Conservation (phyloP, 2,888 invertebrate genomes). For the Dendrolimus houi region DNA sequence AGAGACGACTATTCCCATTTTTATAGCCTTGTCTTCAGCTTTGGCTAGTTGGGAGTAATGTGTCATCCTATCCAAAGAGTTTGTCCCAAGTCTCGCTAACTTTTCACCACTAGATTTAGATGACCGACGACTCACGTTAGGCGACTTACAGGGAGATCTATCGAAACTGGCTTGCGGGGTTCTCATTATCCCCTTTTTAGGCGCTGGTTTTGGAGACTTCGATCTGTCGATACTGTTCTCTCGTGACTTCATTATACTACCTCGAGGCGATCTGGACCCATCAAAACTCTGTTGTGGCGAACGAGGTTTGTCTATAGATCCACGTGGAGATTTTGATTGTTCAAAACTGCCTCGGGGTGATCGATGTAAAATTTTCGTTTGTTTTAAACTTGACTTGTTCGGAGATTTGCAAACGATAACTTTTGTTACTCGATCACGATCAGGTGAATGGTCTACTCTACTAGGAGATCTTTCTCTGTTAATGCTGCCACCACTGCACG, state of each 20-base stretch:
- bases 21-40: constrained; percentile 68
- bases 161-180: constrained; percentile 70
- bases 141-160: constrained; percentile 64
- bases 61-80: constrained; percentile 64
- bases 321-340: constrained; percentile 66
- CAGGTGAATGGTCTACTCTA: constrained; percentile 47
- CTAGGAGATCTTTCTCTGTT: constrained; percentile 63
- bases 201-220: constrained; percentile 64
- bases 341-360: constrained; percentile 76
- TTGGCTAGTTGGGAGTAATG: constrained; percentile 70
- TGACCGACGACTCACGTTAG: constrained; percentile 58
- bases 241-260: constrained; percentile 66
- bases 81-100: constrained; percentile 63
- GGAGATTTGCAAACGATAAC: constrained; percentile 71
- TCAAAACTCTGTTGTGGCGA: constrained; percentile 78
- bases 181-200: constrained; percentile 70
- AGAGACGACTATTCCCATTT: constrained; percentile 74
- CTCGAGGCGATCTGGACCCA: constrained; percentile 61
- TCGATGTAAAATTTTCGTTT: constrained; percentile 53
- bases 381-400: constrained; percentile 64
- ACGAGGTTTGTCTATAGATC: constrained; percentile 73
- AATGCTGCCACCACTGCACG: constrained; percentile 71
- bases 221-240: constrained; percentile 62
- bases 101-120: constrained; percentile 61
- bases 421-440: constrained; percentile 65